A percentile compares a stretch with the other conserved stretches of the same genome.
Evolutionary conservation across 2,797 vertebrate genomes (phyloP).

Genomic region (Lateolabrax maculatus): DNA sequence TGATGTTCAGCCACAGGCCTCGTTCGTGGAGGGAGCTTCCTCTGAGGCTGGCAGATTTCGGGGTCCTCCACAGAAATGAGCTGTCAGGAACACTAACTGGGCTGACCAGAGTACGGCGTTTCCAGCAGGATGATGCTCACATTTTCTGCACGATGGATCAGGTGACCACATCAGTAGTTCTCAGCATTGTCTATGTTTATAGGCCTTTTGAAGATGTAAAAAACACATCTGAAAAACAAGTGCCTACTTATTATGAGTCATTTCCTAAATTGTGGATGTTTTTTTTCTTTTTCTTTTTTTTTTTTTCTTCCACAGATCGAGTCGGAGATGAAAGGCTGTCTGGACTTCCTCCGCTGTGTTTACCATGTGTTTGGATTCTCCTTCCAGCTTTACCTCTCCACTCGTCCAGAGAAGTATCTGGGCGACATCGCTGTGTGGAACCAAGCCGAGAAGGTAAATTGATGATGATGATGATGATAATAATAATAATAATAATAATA

Average conservation of each 20-base stretch:
- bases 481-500: too few relatives aligned
- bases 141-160: constrained; percentile 96
- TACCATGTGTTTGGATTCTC: constrained; percentile 94
- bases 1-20: constrained; percentile 95
- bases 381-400: constrained; percentile 95
- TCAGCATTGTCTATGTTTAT: not conserved
- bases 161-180: constrained; percentile 78
- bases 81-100: constrained; percentile 92
- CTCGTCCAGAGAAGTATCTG: constrained; percentile 92
- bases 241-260: constrained; percentile 22
- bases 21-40: constrained; percentile 97
- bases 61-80: constrained; percentile 95
- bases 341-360: constrained; percentile 93
- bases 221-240: constrained; percentile 1
- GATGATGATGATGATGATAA: too few relatives aligned
- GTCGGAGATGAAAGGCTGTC: constrained; percentile 93
- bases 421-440: constrained; percentile 92
- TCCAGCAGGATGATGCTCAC: constrained; percentile 98
- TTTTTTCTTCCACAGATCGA: constrained; percentile 86
- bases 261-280: not conserved
- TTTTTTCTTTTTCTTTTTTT: not conserved
- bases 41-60: constrained; percentile 94
- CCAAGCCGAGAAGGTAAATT: constrained; percentile 92
- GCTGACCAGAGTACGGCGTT: constrained; percentile 93
- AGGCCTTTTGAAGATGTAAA: not conserved